A percentile compares a stretch with the other conserved stretches of the same genome.
Conservation (phyloP, 2,797 vertebrate genomes). For the Halcyon chelicuti region DNA sequence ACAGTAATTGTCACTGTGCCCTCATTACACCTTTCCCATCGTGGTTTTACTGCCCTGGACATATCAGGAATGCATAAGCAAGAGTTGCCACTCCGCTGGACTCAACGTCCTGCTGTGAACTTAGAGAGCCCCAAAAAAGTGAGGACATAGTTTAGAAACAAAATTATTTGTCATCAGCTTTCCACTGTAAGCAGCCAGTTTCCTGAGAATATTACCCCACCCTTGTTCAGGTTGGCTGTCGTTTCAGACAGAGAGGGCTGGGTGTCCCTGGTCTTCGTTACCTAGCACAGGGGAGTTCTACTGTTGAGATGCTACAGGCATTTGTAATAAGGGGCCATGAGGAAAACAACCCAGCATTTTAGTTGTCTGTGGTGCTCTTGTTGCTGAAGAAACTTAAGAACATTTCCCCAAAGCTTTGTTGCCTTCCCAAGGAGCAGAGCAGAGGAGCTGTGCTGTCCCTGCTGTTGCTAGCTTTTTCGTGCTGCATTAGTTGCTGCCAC, state of each 20-base stretch:
- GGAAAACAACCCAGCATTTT: background rate
- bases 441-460: background rate
- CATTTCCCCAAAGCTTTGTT: background rate
- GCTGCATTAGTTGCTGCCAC: background rate
- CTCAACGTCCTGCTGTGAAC: background rate
- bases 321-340: background rate
- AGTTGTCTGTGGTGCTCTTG: background rate
- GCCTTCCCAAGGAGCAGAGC: background rate
- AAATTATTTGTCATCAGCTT: background rate
- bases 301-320: background rate
- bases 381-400: background rate
- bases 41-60: background rate
- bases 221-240: background rate
- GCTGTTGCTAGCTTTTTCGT: background rate
- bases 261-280: background rate
- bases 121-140: background rate
- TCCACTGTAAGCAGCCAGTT: background rate
- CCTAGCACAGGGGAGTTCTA: background rate
- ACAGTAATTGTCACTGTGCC: background rate
- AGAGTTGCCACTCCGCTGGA: background rate
- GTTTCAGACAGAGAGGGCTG: background rate
- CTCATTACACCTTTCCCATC: background rate
- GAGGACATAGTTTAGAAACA: background rate
- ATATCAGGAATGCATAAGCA: background rate
- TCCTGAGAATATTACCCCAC: background rate